Evolutionary conservation across 1,140 invertebrate genomes (phyloP), one percentile per base, ranked within the genome.

Genomic region (Drosophila kurseongensis): DNA sequence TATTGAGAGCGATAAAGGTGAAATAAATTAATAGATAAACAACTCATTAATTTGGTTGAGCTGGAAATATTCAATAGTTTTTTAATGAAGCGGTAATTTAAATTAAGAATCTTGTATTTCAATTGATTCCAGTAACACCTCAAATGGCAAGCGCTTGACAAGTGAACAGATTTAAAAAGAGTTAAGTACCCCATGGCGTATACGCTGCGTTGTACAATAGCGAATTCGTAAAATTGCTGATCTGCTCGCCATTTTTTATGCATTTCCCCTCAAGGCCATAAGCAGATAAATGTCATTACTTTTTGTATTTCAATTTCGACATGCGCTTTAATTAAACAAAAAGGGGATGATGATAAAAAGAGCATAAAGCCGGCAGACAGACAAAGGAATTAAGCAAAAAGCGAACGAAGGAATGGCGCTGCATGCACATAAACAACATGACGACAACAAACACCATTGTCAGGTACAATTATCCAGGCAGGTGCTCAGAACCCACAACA

Each of bases 281-380:
- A 60, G 18, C 56, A 35, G 61, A 60, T 60, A 63, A 44, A 44
- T 27, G 60, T 12, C 45, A 60, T 52, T 40, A 29, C 51, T 23
- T 18, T 44, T 16, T 42, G 36, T 62, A 1, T 74, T 62, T 75
- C 50, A 55, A 75, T 67, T 75, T 75, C 48, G 60, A 75, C 38
- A 48, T 45, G 14, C 36, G 72, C 73, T 75, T 75, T 58, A 58
- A 75, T 75, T 75, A 75, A 75, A 75, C 72, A 75, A 75, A 75
- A 75, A 66, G 72, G 50, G 27, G 35, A 42, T 44, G 56, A 60
- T 65, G 44, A 75, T 55, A 56, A 74, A 75, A 75, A 75, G 50
- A 42, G 44, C 68, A 75, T 75, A 56, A 75, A 65, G 36, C 55
- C 71, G 18, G 27, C 41, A 41, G 48, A 44, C 42, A 56, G 50